Base-by-base conservation (phyloP, 2,888 invertebrate genomes). In the Poecilus cupreus region DNA sequence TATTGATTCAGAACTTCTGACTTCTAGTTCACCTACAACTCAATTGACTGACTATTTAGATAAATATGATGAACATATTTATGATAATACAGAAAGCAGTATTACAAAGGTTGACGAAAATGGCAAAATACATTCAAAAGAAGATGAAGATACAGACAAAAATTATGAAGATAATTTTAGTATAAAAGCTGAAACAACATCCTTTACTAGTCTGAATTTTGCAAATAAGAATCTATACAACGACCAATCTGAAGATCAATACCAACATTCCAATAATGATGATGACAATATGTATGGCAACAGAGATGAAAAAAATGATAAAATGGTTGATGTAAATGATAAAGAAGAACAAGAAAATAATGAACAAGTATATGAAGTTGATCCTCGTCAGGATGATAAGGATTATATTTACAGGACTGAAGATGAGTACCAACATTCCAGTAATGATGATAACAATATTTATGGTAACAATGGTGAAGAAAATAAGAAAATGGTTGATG, bases 81-180 rank as follows among this genome's bases (percentile, higher is more conserved):
- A 51, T 10, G 20, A 20, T 20, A 51, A 1, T 16, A 49, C 3
- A 20, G 6, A 51, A 20, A 3, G 8, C 5, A 43, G 4, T 11
- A 43, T 43, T 13, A 3, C 10, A 43, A 11, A 5, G 3, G 43
- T 43, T n/a, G 51, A 57, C 11, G 24, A 24, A 26, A 57, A 1
- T 57, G 22, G 10, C 57, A 43, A 4, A n/a, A 57, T n/a, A 24
- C n/a, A 57, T n/a, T 60, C 60, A 13, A 1, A 20, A 11, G 13
- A 60, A 60, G n/a, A 60, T 4, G 60, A 22, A 8, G 22, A 22
- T 22, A 54, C 5, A 3, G 60, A 60, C 11, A 10, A 60, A 11
- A 24, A 24, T 13, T 60, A 60, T 60, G 60, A 60, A n/a, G 22
- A 26, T 24, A 60, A 60, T 60, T n/a, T 60, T 6, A 60, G 26